phyloP scores from a whole-genome alignment of 2,113 vertebrate genomes.

The Crypturellus undulatus region DNA sequence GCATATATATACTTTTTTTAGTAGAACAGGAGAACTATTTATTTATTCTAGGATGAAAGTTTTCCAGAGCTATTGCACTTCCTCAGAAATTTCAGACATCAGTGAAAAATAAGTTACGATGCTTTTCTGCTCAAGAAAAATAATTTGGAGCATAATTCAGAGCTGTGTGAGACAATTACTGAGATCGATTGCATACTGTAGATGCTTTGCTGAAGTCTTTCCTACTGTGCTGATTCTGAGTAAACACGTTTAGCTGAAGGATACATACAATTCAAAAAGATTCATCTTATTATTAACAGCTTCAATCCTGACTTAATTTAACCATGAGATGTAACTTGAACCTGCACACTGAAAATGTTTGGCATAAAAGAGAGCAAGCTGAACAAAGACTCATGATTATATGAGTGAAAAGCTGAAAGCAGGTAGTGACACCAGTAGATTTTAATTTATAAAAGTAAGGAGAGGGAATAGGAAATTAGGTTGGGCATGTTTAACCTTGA shows the following conservation, averaged over 20 bases:
- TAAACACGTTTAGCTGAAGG: slow-evolving; percentile 44
- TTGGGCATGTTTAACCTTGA: not conserved
- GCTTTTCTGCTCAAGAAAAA: slow-evolving; percentile 47
- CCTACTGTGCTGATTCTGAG: slow-evolving; percentile 19
- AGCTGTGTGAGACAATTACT: slow-evolving; percentile 62
- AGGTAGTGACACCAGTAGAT: not conserved
- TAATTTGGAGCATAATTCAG: slow-evolving; percentile 69
- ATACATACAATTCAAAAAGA: slow-evolving; percentile 46
- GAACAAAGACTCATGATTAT: slow-evolving; percentile 2
- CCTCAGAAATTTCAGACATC: slow-evolving; percentile 44
- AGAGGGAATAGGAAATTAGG: not conserved
- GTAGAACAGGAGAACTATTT: not conserved
- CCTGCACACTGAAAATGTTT: not conserved
- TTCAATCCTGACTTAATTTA: slow-evolving; percentile 60
- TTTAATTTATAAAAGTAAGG: slow-evolving; percentile 2
- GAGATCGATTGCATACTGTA: slow-evolving; percentile 36
- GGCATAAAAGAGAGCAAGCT: not conserved
- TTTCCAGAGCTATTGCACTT: not conserved
- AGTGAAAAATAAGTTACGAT: slow-evolving; percentile 57
- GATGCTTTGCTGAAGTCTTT: slow-evolving; percentile 22
- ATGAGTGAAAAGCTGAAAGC: not conserved
- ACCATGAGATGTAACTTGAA: slow-evolving; percentile 17
- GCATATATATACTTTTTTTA: not conserved
- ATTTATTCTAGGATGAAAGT: slow-evolving; percentile 3
- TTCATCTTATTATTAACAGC: slow-evolving; percentile 49